Evolutionary conservation across 92 coral and sea anemone species (phyloP), one percentile per base, ranked within the genome.

Genomic region (Epizoanthus ramosus): DNA sequence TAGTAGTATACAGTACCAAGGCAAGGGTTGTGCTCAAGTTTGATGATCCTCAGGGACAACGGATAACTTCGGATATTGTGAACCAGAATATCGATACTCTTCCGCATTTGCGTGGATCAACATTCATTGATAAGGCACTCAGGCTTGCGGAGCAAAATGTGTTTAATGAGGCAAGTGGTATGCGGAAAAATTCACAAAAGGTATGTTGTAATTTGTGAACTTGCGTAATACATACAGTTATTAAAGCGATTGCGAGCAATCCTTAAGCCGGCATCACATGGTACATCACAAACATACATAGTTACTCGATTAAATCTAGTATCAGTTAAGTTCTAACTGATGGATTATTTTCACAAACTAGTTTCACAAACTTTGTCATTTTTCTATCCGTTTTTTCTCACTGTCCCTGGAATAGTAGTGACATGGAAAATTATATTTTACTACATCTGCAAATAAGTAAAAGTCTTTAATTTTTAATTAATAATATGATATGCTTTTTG

Each of bases 1-100:
- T 87, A 7, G 63, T 87, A 23, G 84, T 67, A 3, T 87, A 87
- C 66, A 75, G 90, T 61, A 85, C 85, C 21, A 75, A 87, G 23
- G 87, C 90, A 13, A 75, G 53, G 33, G 75, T 87, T 4, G 83
- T 68, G 66, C 85, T 82, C 33, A 67, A 61, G 10, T 70, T 87
- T 15, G 75, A 75, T 68, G 83, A 75, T 8, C 67, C 80, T 21
- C 85, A 70, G 31, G 80, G 74, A n/a, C 79, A 65, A 19, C 52
- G 35, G 9, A 83, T 24, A 19, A 15, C 24, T 4, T 31, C 54
- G 8, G 23, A 5, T 37, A 33, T 37, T 2, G 57, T 59, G 17
- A 56, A 19, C 7, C 19, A 39, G 56, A 85, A 19, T 22, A 82
- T 87, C 28, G 86, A 81, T 17, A 23, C 69, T 8, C 60, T 87